phyloP scores from a whole-genome alignment of 2,113 vertebrate species.

The Raja brachyura region DNA sequence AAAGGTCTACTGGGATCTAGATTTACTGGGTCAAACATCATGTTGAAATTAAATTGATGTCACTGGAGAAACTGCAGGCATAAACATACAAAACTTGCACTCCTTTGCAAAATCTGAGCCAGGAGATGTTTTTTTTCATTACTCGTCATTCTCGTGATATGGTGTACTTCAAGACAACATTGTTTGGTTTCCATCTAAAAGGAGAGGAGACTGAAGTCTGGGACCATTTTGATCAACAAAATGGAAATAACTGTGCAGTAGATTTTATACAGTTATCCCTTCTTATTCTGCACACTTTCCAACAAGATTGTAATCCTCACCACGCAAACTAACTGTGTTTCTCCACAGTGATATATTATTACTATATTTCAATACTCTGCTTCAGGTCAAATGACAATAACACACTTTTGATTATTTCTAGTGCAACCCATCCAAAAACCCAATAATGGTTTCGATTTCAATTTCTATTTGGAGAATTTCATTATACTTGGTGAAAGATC shows the following conservation, averaged over 20 bases:
- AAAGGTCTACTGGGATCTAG: background rate
- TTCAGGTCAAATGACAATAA: no score
- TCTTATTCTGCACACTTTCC: no score
- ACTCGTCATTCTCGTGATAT: background rate
- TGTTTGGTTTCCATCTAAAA: background rate
- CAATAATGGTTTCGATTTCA: background rate
- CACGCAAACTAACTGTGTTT: background rate
- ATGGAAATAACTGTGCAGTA: background rate
- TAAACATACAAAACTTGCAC: no score
- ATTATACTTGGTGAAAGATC: background rate
- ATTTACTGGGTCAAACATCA: background rate
- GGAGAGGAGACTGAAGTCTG: background rate
- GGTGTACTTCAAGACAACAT: background rate
- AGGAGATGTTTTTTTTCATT: background rate
- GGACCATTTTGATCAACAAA: background rate
- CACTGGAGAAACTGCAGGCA: no score
- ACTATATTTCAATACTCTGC: no score
- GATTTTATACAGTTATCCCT: background rate
- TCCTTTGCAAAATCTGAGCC: background rate
- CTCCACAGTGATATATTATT: background rate
- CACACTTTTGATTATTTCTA: background rate
- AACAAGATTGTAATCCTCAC: no score
- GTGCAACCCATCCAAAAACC: background rate
- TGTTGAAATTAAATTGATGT: no score
- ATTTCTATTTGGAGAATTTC: background rate